Evolutionary conservation across 2,888 invertebrate genomes (phyloP), one percentile per base, ranked within the genome.

Genomic region (Stenolophus ochropezus): DNA sequence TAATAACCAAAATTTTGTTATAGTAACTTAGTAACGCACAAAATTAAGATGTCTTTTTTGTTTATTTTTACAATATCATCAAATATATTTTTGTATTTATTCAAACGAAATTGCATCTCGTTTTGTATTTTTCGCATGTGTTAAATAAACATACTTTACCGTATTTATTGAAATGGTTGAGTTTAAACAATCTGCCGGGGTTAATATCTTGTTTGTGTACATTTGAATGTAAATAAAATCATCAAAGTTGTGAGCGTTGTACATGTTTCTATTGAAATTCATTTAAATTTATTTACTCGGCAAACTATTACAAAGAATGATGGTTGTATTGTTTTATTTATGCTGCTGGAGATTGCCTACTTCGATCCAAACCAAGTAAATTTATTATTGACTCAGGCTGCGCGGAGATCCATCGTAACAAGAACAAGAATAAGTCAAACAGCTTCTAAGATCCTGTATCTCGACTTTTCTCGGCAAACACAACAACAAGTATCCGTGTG

Each of bases 391-490:
- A 76, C 56, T 56, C 33, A 76, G 33, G 58, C 53, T 53, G 23
- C 25, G 27, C 20, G 56, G 23, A 27, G 53, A 49, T 49, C 18
- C 18, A 53, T 76, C 33, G 27, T n/a, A 56, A 33, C 25, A 49
- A 14, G 27, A 65, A 65, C 61, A 65, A 71, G 49, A 76, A 76
- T 58, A 76, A 58, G 53, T 76, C 56, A 76, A 76, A 76, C 58
- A 76, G 23, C 56, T 33, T 33, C 65, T 65, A 23, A 65, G 65
- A 61, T 78, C 14, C 53, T 71, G 51, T 79, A 71, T 79, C 73
- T 71, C 56, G 58, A 77, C 56, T 56, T 56, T 61, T 49, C 69
- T 69, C 51, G 51, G 79, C 53, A 79, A 79, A 79, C 79, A 79
- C 23, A 69, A 69, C 65, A 65, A 77, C 33, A 53, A 77, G 61